Evolutionary conservation across 2,113 vertebrate genomes (phyloP).

Genomic region (Kryptolebias marmoratus): DNA sequence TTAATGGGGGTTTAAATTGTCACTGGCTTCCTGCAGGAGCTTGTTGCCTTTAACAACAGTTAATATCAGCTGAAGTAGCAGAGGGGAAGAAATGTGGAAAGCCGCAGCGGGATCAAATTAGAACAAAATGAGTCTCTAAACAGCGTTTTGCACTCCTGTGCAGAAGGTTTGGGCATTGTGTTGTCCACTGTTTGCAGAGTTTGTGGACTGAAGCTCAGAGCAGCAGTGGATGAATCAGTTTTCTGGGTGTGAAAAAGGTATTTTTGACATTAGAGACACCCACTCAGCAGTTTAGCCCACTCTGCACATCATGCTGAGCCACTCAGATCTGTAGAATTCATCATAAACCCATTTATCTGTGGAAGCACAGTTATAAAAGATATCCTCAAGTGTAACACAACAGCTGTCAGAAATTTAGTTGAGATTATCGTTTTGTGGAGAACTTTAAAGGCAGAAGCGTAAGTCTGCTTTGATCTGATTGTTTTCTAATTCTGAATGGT

Average conservation of each 20-base stretch:
- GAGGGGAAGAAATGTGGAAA: not conserved
- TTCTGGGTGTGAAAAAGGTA: conserved; percentile 48
- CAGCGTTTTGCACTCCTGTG: not conserved
- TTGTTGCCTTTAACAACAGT: conserved; percentile 12
- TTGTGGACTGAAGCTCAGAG: conserved; percentile 34
- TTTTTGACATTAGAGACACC: conserved; percentile 49
- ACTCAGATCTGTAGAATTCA: conserved; percentile 11
- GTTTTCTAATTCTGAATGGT: not conserved
- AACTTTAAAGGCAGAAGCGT: not conserved
- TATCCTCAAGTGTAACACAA: not conserved
- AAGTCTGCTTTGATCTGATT: no score
- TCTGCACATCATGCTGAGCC: conserved; percentile 9
- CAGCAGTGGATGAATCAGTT: conserved; percentile 52
- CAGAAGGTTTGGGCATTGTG: not conserved
- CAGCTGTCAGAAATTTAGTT: not conserved
- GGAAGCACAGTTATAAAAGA: not conserved
- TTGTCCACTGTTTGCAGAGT: conserved; percentile 36
- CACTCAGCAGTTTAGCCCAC: conserved; percentile 51
- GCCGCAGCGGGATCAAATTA: conserved; percentile 10
- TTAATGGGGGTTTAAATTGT: conserved; percentile 11
- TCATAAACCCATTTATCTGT: not conserved
- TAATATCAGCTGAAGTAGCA: not conserved
- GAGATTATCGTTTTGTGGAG: not conserved
- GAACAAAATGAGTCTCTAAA: conserved; percentile 9
- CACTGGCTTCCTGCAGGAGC: not conserved